These are phyloP conservation scores for Leptura quadrifasciata DNA, from an alignment of 2,888 invertebrate genomes.

Conservation along the genomic window DNA sequence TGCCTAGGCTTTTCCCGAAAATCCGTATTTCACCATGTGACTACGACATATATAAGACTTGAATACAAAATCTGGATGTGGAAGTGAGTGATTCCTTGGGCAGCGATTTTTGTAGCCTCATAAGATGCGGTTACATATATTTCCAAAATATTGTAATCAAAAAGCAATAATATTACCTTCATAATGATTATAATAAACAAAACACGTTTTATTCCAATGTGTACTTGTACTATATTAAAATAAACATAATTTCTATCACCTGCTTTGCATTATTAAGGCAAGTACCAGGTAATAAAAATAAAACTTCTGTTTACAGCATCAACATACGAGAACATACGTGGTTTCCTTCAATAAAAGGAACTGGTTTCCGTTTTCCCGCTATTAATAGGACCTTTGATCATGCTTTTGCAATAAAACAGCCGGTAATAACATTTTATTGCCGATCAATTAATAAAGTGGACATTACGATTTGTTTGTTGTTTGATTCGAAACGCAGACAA, in stretches of 20 bases:
- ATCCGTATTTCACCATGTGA: too few relatives aligned
- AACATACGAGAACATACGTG: conserved; percentile 15
- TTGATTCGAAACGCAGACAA: not conserved
- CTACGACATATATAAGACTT: too few relatives aligned
- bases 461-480: conserved; percentile 11
- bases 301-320: conserved; percentile 13
- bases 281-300: not conserved
- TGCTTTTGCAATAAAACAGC: not conserved
- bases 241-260: not conserved
- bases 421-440: not conserved
- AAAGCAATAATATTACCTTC: too few relatives aligned
- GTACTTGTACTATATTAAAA: not conserved
- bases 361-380: not conserved
- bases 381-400: not conserved
- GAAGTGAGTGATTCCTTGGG: too few relatives aligned
- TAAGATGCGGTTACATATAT: too few relatives aligned
- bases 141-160: too few relatives aligned
- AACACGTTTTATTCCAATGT: too few relatives aligned
- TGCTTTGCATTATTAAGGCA: not conserved
- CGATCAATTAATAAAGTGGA: not conserved
- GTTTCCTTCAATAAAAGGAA: conserved; percentile 9
- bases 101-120: too few relatives aligned
- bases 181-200: too few relatives aligned
- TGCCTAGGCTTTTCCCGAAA: too few relatives aligned
- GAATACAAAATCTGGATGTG: too few relatives aligned